Conservation (phyloP, 2,113 vertebrate species). For the Lepus americanus region DNA sequence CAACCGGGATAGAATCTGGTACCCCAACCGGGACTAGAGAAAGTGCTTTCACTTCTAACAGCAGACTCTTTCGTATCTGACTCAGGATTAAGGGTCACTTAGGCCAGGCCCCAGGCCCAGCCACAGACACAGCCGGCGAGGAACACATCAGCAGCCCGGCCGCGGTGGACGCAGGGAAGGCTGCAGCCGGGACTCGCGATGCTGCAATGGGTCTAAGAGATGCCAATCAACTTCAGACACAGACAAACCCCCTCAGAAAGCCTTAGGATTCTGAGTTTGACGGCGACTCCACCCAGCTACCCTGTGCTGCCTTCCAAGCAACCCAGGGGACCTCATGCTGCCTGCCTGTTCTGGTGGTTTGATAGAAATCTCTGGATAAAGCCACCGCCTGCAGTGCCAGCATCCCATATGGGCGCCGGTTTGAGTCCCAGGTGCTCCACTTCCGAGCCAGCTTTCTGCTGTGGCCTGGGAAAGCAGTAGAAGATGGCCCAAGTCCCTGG, state of each 20-base stretch:
- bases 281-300: constrained; percentile 51
- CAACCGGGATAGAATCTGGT: no score
- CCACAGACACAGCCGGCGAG: rapidly evolving
- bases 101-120: background rate
- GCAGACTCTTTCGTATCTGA: background rate
- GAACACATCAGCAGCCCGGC: rapidly evolving
- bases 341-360: background rate
- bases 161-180: background rate
- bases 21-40: no score
- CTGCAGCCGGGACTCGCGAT: background rate
- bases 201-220: constrained; percentile 24
- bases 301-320: constrained; percentile 27
- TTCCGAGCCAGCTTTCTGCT: no score
- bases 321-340: background rate
- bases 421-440: no score
- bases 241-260: constrained; percentile 48
- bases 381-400: background rate
- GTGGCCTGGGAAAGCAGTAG: no score
- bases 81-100: no score
- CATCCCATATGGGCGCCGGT: no score
- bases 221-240: constrained; percentile 23
- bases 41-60: background rate
- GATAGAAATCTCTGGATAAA: background rate
- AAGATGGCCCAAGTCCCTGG: no score
- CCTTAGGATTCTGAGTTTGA: constrained; percentile 9